These are phyloP conservation scores for Coreius guichenoti DNA, from an alignment of 2,797 vertebrate species.

Conservation along the genomic window DNA sequence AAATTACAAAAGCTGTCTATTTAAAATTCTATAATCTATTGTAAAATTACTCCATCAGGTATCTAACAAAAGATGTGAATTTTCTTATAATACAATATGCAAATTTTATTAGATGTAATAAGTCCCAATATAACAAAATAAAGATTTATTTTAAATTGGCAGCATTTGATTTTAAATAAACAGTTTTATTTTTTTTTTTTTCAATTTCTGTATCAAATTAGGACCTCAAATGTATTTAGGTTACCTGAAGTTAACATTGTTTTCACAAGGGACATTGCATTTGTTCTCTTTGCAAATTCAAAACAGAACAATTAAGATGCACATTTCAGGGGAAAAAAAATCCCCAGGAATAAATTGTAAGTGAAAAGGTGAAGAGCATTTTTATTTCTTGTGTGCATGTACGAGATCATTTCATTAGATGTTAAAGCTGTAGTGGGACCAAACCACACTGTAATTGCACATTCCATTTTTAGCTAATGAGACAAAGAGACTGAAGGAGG, in stretches of 20 bases:
- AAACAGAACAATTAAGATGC: constrained; percentile 4
- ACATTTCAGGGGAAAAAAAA: neutral
- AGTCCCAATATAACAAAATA: neutral
- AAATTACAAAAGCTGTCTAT: neutral
- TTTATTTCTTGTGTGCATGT: neutral
- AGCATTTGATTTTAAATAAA: neutral
- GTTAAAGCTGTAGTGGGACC: neutral
- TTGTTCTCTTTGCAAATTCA: constrained; percentile 10
- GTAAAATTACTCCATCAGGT: neutral
- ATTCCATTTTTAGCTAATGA: constrained; percentile 36
- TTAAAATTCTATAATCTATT: neutral
- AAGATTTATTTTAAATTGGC: neutral
- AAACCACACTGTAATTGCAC: constrained; percentile 21
- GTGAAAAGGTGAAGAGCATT: neutral
- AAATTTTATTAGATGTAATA: neutral
- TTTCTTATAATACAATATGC: neutral
- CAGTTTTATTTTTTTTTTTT: neutral
- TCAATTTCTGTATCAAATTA: neutral
- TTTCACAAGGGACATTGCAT: neutral
- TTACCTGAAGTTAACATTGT: neutral
- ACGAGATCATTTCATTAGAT: neutral
- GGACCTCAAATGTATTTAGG: neutral
- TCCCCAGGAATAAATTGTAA: constrained; percentile 22
- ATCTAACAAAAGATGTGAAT: neutral
- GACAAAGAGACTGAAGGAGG: neutral